Evolutionary conservation across 1,140 invertebrate genomes (phyloP).

Genomic region (Macrosteles quadrilineatus): DNA sequence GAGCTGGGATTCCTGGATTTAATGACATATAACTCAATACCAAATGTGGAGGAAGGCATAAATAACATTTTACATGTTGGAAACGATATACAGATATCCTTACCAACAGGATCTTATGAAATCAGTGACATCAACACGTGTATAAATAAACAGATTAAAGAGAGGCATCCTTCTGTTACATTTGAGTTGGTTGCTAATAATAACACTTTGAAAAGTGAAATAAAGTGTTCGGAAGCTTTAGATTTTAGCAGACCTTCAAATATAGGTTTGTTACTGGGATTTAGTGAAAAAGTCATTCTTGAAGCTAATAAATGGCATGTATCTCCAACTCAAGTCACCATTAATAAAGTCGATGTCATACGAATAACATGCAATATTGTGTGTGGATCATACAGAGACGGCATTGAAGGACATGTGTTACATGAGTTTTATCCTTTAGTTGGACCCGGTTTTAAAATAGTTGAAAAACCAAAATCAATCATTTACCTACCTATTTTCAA

Average conservation of each 20-base stretch:
- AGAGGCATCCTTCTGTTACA: neutral
- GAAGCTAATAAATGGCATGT: neutral
- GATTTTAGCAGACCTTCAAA: neutral
- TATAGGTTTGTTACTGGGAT: neutral
- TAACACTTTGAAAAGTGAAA: constrained; percentile 23
- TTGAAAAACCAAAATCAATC: constrained; percentile 38
- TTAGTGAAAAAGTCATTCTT: neutral
- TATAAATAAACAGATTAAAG: neutral
- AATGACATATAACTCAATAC: constrained; percentile 25
- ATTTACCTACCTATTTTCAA: constrained; percentile 38
- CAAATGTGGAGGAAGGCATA: constrained; percentile 19
- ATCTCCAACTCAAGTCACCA: constrained; percentile 25
- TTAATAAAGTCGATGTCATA: constrained; percentile 27
- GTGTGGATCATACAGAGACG: constrained; percentile 44
- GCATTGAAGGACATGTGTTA: constrained; percentile 41
- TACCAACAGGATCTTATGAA: constrained; percentile 31
- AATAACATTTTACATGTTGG: constrained; percentile 10
- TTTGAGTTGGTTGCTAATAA: neutral
- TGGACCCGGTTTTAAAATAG: constrained; percentile 44
- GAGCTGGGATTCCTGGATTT: constrained; percentile 16
- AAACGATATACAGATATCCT: neutral
- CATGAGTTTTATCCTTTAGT: constrained; percentile 45
- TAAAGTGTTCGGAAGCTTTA: neutral
- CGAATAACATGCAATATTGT: constrained; percentile 34
- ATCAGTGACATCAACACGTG: neutral